Evolutionary conservation across 2,888 invertebrate genomes (phyloP).

Genomic region (Epicampocera succincta): DNA sequence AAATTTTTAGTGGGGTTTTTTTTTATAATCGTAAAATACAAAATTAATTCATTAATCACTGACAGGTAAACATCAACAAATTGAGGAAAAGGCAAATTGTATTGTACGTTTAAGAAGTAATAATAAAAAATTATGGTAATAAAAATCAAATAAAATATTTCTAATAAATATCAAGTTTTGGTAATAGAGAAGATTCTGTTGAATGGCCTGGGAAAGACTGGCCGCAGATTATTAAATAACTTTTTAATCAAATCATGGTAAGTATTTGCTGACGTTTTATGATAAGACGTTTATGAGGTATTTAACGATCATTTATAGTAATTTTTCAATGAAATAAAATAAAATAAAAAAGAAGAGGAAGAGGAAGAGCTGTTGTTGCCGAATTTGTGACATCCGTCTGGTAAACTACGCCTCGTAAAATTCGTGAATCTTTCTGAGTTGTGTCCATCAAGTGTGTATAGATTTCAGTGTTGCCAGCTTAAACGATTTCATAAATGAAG

Average conservation of each 20-base stretch:
- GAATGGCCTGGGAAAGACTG: background rate
- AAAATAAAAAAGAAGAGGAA: background rate
- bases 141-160: conserved; percentile 16
- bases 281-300: conserved; percentile 26
- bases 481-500: too few relatives aligned
- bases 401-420: too few relatives aligned
- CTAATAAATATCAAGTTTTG: conserved; percentile 40
- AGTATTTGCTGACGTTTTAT: conserved; percentile 11
- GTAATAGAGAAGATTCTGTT: conserved; percentile 18
- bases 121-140: conserved; percentile 4
- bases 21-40: conserved; percentile 34
- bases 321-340: conserved; percentile 34
- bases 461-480: too few relatives aligned
- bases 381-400: too few relatives aligned
- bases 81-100: conserved; percentile 21
- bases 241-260: background rate
- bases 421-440: too few relatives aligned
- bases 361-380: too few relatives aligned
- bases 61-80: conserved; percentile 65
- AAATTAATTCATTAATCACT: conserved; percentile 70
- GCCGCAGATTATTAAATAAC: conserved; percentile 1
- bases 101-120: background rate
- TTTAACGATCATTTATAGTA: conserved; percentile 40
- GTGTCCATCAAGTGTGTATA: too few relatives aligned
- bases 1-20: conserved; percentile 16